Conservation (phyloP, 2,888 invertebrate genomes). For the Protodeltote pygarga region DNA sequence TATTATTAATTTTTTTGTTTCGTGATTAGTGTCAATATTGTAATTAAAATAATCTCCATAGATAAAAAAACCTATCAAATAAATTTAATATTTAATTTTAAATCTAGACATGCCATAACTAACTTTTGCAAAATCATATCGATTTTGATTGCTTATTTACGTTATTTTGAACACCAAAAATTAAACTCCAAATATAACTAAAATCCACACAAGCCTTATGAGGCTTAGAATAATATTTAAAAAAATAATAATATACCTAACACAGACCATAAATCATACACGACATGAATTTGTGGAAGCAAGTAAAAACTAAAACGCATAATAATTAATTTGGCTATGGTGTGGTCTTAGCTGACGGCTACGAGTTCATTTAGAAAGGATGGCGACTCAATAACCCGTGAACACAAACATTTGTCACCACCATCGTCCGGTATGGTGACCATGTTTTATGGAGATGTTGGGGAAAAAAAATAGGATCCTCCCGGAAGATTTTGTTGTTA, state of each 20-base stretch:
- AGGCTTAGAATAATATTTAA: not conserved
- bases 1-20: too few species aligned
- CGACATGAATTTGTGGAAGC: slow-evolving; percentile 43
- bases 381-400: slow-evolving; percentile 79
- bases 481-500: not conserved
- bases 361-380: slow-evolving; percentile 70
- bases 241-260: slow-evolving; percentile 1
- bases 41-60: too few species aligned
- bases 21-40: too few species aligned
- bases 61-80: too few species aligned
- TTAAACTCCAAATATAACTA: too few species aligned
- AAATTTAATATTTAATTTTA: too few species aligned
- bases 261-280: slow-evolving; percentile 50
- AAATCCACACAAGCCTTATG: too few species aligned
- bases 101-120: too few species aligned
- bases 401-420: slow-evolving; percentile 80
- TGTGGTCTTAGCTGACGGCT: slow-evolving; percentile 70
- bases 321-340: slow-evolving; percentile 63
- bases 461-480: slow-evolving; percentile 22
- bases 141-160: too few species aligned
- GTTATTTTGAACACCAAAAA: too few species aligned
- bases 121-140: too few species aligned
- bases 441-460: slow-evolving; percentile 39
- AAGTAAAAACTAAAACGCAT: slow-evolving; percentile 43
- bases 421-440: slow-evolving; percentile 76